Evolutionary conservation across 1,140 invertebrate genomes (phyloP).

Genomic region (Euwallacea fornicatus): DNA sequence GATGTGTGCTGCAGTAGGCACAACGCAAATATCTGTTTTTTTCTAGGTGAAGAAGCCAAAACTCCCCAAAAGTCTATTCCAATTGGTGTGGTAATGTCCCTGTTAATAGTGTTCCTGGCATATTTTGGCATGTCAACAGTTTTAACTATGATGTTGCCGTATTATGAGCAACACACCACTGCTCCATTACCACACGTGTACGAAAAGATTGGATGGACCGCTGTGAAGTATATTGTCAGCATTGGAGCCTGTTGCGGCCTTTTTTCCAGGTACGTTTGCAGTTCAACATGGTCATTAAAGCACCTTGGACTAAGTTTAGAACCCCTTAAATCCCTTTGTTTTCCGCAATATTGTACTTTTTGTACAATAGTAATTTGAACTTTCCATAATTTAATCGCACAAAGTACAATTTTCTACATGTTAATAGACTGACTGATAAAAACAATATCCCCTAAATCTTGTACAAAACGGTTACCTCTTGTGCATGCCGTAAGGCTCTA

Average conservation of each 20-base stretch:
- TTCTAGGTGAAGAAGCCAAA: slow-evolving; percentile 78
- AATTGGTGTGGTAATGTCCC: slow-evolving; percentile 80
- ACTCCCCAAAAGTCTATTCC: slow-evolving; percentile 88
- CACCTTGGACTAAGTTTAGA: no score
- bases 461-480: no score
- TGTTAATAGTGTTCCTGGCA: slow-evolving; percentile 80
- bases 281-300: no score
- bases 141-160: slow-evolving; percentile 86
- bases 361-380: no score
- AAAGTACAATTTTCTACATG: no score
- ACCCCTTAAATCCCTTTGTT: no score
- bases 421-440: no score
- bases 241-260: slow-evolving; percentile 74
- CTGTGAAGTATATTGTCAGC: slow-evolving; percentile 71
- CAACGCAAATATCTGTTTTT: not conserved
- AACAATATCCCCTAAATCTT: no score
- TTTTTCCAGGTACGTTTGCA: slow-evolving; percentile 61
- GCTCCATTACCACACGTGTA: slow-evolving; percentile 76
- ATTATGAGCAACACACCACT: slow-evolving; percentile 73
- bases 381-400: no score
- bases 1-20: not conserved
- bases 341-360: no score
- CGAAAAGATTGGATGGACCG: slow-evolving; percentile 65
- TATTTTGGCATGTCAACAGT: slow-evolving; percentile 87
- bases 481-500: no score